These are phyloP conservation scores for Ennomos quercinarius DNA, from an alignment of 2,888 invertebrate species.

Conservation along the genomic window DNA sequence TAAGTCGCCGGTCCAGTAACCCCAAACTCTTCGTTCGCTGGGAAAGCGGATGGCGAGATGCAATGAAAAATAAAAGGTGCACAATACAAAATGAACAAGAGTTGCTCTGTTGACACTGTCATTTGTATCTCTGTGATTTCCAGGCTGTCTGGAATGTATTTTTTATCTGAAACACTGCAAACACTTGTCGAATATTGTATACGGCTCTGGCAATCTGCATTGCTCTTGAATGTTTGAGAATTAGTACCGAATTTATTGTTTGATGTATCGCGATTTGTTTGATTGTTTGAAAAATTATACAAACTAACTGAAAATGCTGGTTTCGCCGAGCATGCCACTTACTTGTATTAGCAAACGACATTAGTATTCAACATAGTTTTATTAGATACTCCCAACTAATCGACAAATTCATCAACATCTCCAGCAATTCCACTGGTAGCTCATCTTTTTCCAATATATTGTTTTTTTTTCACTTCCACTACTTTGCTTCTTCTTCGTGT, in stretches of 20 bases:
- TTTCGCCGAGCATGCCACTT: too few species aligned
- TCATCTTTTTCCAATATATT: too few species aligned
- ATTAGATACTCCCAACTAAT: too few species aligned
- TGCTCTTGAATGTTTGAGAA: conserved; percentile 13
- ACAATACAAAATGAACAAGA: conserved; percentile 63
- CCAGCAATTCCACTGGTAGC: too few species aligned
- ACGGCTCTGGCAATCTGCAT: conserved; percentile 9
- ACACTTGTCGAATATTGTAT: conserved; percentile 7
- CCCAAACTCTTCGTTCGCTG: conserved; percentile 40
- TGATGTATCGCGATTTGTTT: too few species aligned
- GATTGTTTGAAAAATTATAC: too few species aligned
- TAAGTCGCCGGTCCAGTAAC: conserved; percentile 41
- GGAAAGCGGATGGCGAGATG: conserved; percentile 51
- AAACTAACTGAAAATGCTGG: too few species aligned
- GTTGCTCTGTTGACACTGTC: conserved; percentile 60
- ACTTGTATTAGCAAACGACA: too few species aligned
- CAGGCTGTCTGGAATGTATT: conserved; percentile 34
- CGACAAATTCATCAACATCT: too few species aligned
- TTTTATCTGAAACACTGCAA: conserved; percentile 31
- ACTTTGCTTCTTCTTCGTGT: too few species aligned
- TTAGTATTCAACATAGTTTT: too few species aligned
- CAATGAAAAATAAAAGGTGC: conserved; percentile 67
- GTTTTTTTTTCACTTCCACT: too few species aligned
- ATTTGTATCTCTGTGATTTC: conserved; percentile 52
- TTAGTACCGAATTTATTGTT: not conserved